These are phyloP conservation scores for Athalia rosae DNA, from an alignment of 2,888 invertebrate species.

Conservation along the genomic window DNA sequence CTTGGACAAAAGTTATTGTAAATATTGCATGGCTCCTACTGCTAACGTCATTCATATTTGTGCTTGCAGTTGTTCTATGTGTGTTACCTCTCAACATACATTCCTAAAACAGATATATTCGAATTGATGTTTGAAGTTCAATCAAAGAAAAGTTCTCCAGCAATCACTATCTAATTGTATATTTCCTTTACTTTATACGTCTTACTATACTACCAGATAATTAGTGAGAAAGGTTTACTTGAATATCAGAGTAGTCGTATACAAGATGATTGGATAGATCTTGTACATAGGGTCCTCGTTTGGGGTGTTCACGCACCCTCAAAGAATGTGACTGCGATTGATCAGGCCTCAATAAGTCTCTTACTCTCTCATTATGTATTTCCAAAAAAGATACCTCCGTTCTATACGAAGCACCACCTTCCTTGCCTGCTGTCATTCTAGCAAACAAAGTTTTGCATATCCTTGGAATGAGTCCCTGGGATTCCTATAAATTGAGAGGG, in stretches of 20 bases:
- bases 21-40: slow-evolving; percentile 94
- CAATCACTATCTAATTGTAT: background rate
- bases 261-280: slow-evolving; percentile 90
- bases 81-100: slow-evolving; percentile 88
- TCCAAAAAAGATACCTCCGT: slow-evolving; percentile 92
- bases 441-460: slow-evolving; percentile 90
- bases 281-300: slow-evolving; percentile 89
- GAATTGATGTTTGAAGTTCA: slow-evolving; percentile 21
- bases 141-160: background rate
- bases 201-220: background rate
- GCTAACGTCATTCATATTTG: slow-evolving; percentile 95
- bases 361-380: slow-evolving; percentile 90
- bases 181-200: too few relatives aligned
- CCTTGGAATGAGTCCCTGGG: slow-evolving; percentile 88
- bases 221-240: slow-evolving; percentile 75
- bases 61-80: slow-evolving; percentile 90
- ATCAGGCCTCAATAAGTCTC: slow-evolving; percentile 80
- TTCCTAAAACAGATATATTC: slow-evolving; percentile 74
- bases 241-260: slow-evolving; percentile 90
- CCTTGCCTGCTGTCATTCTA: slow-evolving; percentile 87
- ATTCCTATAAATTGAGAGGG: slow-evolving; percentile 76
- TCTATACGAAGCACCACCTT: slow-evolving; percentile 87
- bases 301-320: slow-evolving; percentile 87
- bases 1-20: slow-evolving; percentile 92
- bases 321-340: slow-evolving; percentile 81